Evolutionary conservation across 2,797 vertebrate genomes (phyloP).

Genomic region (Chiroxiphia lanceolata): DNA sequence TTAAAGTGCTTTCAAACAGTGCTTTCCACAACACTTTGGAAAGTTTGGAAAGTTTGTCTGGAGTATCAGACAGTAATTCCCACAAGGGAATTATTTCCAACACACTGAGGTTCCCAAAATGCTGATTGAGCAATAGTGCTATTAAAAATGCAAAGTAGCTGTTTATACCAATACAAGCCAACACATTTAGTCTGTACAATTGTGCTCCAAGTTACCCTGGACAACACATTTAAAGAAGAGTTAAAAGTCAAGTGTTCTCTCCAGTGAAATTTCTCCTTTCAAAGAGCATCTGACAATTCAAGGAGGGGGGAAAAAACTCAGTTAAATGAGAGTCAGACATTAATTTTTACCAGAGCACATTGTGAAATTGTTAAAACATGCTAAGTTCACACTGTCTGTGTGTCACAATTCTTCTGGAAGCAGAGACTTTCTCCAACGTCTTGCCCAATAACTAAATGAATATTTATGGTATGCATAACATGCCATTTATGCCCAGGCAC

Average conservation of each 20-base stretch:
- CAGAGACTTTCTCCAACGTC: neutral
- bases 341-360: neutral
- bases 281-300: neutral
- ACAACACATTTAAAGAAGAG: neutral
- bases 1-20: neutral
- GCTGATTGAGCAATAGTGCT: neutral
- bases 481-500: neutral
- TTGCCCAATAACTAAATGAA: neutral
- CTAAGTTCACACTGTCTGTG: neutral
- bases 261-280: neutral
- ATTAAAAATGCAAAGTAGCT: neutral
- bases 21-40: rapidly evolving
- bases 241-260: neutral
- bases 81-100: neutral
- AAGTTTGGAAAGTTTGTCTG: neutral
- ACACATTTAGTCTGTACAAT: rapidly evolving
- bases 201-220: neutral
- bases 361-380: neutral
- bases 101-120: neutral
- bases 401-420: neutral
- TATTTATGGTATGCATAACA: rapidly evolving
- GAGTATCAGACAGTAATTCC: neutral
- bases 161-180: neutral
- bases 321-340: neutral
- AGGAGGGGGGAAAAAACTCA: neutral